phyloP scores from a whole-genome alignment of 2,888 invertebrate species.

The Suillia variegata region DNA sequence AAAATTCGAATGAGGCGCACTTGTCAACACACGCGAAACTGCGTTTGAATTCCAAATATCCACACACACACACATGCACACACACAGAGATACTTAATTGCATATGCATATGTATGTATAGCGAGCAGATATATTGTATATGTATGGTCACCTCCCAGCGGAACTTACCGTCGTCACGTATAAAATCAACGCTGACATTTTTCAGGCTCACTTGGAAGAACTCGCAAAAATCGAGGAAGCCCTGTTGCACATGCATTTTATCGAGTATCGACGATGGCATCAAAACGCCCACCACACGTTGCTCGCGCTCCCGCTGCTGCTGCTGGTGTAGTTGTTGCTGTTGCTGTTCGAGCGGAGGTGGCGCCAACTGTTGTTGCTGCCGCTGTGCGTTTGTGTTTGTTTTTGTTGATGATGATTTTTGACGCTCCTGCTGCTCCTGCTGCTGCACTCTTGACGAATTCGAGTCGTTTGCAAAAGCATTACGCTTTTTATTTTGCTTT shows the following conservation, averaged over 20 bases:
- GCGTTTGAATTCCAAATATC: not conserved
- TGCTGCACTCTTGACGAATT: constrained; percentile 13
- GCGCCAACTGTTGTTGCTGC: constrained; percentile 13
- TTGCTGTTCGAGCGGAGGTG: not conserved
- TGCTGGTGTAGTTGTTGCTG: constrained; percentile 7
- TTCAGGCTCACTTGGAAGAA: constrained; percentile 55
- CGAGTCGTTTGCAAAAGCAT: not conserved
- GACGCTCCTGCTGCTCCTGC: not conserved
- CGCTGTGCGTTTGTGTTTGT: constrained; percentile 2
- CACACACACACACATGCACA: not conserved
- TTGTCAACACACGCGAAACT: too few species aligned
- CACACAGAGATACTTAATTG: not conserved
- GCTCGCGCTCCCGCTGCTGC: constrained; percentile 14
- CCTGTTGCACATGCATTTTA: constrained; percentile 55
- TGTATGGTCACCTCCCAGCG: too few species aligned
- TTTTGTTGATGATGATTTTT: constrained; percentile 22
- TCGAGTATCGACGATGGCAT: constrained; percentile 51
- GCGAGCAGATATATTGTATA: too few species aligned
- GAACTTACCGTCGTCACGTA: constrained; percentile 56
- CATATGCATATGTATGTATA: not conserved
- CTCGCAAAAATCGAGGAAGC: constrained; percentile 55
- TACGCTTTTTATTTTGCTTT: not conserved
- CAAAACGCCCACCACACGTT: constrained; percentile 45
- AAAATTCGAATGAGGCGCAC: too few species aligned
- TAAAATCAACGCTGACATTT: constrained; percentile 55